These are phyloP conservation scores for Sebastiscus tertius DNA, from an alignment of 2,797 vertebrate genomes.

Conservation along the genomic window DNA sequence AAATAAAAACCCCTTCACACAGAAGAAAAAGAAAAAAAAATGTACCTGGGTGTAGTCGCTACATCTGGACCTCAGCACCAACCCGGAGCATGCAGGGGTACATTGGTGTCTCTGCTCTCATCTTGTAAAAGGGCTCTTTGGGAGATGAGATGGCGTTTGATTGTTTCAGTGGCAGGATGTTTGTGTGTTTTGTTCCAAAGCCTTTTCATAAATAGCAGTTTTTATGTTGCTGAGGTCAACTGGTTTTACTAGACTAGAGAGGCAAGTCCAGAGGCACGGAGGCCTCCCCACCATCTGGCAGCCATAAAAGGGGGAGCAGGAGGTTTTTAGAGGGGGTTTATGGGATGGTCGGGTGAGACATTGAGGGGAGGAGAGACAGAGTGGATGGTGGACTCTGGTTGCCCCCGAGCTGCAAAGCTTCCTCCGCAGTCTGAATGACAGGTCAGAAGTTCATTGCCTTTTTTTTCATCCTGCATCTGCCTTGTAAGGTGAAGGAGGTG, in stretches of 20 bases:
- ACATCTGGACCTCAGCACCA: constrained; percentile 65
- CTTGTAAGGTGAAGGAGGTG: constrained; percentile 74
- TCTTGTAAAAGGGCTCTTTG: constrained; percentile 79
- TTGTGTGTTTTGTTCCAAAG: constrained; percentile 79
- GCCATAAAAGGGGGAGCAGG: constrained; percentile 83
- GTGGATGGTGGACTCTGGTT: constrained; percentile 83
- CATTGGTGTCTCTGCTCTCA: constrained; percentile 33
- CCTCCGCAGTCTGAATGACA: constrained; percentile 79
- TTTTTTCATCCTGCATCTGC: constrained; percentile 71
- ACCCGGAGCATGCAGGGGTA: constrained; percentile 22
- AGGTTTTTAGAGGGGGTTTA: constrained; percentile 82
- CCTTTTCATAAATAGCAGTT: constrained; percentile 83
- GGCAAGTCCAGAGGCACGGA: constrained; percentile 85
- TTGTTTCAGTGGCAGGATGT: constrained; percentile 77
- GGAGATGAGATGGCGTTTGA: constrained; percentile 75
- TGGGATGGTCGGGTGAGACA: constrained; percentile 79
- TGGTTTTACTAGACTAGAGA: constrained; percentile 85
- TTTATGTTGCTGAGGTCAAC: constrained; percentile 82
- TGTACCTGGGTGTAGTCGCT: constrained; percentile 75
- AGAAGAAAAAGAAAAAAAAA: constrained; percentile 39
- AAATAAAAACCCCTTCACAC: constrained; percentile 70
- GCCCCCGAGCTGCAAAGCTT: constrained; percentile 81
- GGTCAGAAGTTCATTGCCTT: constrained; percentile 88
- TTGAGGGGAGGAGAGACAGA: constrained; percentile 71
- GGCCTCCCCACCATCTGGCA: constrained; percentile 85